A percentile compares a stretch with the other conserved stretches of the same genome.
phyloP scores from a whole-genome alignment of 1,140 invertebrate genomes.

The Mactra quadrangularis region DNA sequence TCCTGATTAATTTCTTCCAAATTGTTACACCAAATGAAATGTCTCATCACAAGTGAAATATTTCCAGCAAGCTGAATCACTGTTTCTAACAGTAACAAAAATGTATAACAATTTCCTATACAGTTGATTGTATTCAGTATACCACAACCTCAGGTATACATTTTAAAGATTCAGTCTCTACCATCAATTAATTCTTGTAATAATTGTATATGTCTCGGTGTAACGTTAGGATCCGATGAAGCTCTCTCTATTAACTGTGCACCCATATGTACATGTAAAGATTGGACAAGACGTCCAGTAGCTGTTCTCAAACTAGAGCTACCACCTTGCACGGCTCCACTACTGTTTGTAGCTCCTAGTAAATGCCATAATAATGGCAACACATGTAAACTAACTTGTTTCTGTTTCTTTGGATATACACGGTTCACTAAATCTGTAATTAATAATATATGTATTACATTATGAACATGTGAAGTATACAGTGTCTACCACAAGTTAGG shows the following conservation, averaged over 20 bases:
- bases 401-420: slow-evolving; percentile 81
- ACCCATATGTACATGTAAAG: slow-evolving; percentile 80
- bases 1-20: too few relatives aligned
- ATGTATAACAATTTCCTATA: too few relatives aligned
- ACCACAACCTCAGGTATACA: too few relatives aligned
- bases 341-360: slow-evolving; percentile 77
- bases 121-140: too few relatives aligned
- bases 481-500: too few relatives aligned
- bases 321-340: slow-evolving; percentile 76
- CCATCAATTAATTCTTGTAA: slow-evolving; percentile 75
- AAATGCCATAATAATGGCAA: slow-evolving; percentile 82
- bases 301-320: slow-evolving; percentile 77
- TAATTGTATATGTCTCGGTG: slow-evolving; percentile 76
- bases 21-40: too few relatives aligned
- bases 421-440: slow-evolving; percentile 79
- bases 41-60: too few relatives aligned
- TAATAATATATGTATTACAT: slow-evolving; percentile 38
- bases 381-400: slow-evolving; percentile 81
- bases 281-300: slow-evolving; percentile 72
- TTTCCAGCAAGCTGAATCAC: too few relatives aligned
- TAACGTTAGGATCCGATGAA: slow-evolving; percentile 75
- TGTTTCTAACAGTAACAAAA: too few relatives aligned
- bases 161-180: too few relatives aligned
- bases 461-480: too few relatives aligned
- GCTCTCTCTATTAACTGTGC: slow-evolving; percentile 77